Base-by-base conservation (phyloP, 2,888 invertebrate genomes). In the Dryobota labecula region DNA sequence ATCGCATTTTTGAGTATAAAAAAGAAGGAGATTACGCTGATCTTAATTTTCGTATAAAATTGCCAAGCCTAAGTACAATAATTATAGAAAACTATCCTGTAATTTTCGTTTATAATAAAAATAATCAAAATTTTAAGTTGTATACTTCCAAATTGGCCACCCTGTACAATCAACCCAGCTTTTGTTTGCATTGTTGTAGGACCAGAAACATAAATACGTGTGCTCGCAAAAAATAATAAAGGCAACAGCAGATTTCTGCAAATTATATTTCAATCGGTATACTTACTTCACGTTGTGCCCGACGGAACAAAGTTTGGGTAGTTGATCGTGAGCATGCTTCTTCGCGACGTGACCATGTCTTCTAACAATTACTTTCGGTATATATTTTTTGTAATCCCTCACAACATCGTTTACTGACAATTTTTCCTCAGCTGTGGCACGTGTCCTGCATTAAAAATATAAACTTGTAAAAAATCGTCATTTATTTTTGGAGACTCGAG, bases 311-410 rank as follows among this genome's bases (percentile, higher is more conserved):
- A 95, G 87, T 75, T 91, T 90, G 2, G 95, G 95, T 90, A 80
- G 96, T 18, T 97, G 97, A 82, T 97, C 96, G 78, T 97, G 97
- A 51, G 98, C 97, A 72, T 97, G 97, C 87, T 97, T 97, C 89
- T 97, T 98, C 0, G 98, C 97, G 89, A 98, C 98, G 80, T 97
- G 97, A 49, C 97, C 96, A 92, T 98, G 98, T 75, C 97, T 96
- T 86, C 97, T 97, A 15, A 98, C 96, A 67, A 98, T 97, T 80
- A 97, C 97, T 90, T 97, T 97, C 0, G 98, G 98, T 85, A 98
- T 97, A 94, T 98, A 98, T 84, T 97, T 98, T 88, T 98, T 98
- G 87, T 98, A 98, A 85, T 98, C 97, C 82, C 97, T 97, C 86
- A 97, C 97, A 5, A 98, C 97, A 71, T 96, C 96, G 78, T 97